phyloP scores from a whole-genome alignment of 1,140 invertebrate species.

The Hestina assimilis region DNA sequence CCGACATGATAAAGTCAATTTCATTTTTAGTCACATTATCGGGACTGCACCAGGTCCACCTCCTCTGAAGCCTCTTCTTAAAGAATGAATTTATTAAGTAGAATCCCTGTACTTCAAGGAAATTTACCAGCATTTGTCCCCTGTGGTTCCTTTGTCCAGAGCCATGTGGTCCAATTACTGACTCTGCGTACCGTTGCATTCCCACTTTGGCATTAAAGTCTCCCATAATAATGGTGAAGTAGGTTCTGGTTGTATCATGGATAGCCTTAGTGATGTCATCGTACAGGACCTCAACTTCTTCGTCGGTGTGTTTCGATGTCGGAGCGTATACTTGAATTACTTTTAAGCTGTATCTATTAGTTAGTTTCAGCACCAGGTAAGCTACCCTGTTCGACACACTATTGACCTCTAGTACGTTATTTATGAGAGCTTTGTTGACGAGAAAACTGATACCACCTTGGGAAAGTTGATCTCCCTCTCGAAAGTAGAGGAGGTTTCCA shows the following conservation, averaged over 20 bases:
- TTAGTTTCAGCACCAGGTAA: conserved; percentile 24
- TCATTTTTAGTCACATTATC: no score
- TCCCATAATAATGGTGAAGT: conserved; percentile 22
- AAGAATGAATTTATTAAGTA: no score
- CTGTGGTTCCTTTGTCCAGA: neutral
- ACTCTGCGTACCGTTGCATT: conserved; percentile 5
- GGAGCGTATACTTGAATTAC: conserved; percentile 36
- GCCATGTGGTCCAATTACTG: conserved; percentile 1
- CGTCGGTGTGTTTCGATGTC: conserved; percentile 31
- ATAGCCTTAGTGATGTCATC: conserved; percentile 28
- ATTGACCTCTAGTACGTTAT: conserved; percentile 21
- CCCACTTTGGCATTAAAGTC: conserved; percentile 22
- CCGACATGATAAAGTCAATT: no score
- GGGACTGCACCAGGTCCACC: no score
- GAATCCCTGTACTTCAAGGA: no score
- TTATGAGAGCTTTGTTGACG: conserved; percentile 17
- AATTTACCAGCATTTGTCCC: no score
- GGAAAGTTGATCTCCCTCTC: conserved; percentile 9
- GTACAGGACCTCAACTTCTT: conserved; percentile 34
- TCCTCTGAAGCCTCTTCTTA: no score
- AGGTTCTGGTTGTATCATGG: conserved; percentile 2
- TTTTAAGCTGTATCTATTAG: conserved; percentile 31
- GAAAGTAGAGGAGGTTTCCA: conserved; percentile 21
- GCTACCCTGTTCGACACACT: conserved; percentile 35
- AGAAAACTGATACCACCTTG: conserved; percentile 32